A percentile compares a stretch with the other conserved stretches of the same genome.
Evolutionary conservation across 2,113 vertebrate species (phyloP).

Genomic region (Jaculus jaculus): DNA sequence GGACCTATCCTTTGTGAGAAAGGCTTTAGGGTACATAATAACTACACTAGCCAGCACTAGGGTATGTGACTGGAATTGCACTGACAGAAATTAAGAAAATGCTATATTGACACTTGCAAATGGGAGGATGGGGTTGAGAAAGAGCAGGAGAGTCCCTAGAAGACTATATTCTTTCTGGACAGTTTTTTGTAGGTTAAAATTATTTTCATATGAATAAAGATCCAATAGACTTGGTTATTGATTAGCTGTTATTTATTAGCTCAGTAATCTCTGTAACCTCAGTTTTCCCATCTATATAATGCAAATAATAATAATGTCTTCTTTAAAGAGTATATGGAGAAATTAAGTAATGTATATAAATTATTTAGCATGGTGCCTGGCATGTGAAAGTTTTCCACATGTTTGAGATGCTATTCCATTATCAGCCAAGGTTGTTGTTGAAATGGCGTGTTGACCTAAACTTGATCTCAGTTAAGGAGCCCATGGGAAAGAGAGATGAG

Average conservation of each 20-base stretch:
- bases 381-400: not conserved
- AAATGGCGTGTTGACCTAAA: not conserved
- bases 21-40: not conserved
- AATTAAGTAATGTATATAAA: not conserved
- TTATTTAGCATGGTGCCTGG: not conserved
- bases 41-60: too few species aligned
- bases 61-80: not conserved
- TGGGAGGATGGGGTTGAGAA: not conserved
- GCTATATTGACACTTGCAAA: not conserved
- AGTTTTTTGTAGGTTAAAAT: not conserved
- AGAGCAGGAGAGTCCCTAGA: not conserved
- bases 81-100: constrained; percentile 41
- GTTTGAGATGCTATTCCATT: not conserved
- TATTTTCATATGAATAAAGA: not conserved
- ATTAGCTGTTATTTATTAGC: not conserved
- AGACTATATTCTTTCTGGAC: not conserved
- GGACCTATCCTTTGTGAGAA: not conserved
- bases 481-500: not conserved
- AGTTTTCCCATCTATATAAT: not conserved
- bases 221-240: not conserved
- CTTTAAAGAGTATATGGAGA: not conserved
- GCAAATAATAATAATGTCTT: constrained; percentile 15
- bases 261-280: not conserved
- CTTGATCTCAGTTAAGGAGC: not conserved
- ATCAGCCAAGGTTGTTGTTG: not conserved